These are phyloP conservation scores for Nannoperca obscura DNA, from an alignment of 2,797 vertebrate species.

Conservation along the genomic window DNA sequence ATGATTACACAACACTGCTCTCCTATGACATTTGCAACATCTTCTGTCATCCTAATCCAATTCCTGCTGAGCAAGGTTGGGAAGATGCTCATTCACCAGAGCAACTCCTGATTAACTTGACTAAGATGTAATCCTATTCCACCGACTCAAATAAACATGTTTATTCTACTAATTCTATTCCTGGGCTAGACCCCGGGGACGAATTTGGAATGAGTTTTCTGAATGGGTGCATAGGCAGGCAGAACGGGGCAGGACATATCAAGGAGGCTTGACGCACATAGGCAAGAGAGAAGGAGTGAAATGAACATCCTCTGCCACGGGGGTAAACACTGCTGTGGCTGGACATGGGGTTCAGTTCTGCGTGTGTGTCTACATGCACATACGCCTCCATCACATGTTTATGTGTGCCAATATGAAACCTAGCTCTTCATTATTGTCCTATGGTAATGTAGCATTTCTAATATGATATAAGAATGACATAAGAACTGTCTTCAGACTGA, in stretches of 20 bases:
- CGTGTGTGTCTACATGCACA: not conserved
- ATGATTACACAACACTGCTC: constrained; percentile 48
- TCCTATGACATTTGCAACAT: constrained; percentile 53
- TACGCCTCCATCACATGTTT: constrained; percentile 1
- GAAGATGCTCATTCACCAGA: constrained; percentile 10
- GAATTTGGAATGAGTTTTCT: constrained; percentile 61
- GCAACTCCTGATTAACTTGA: constrained; percentile 41
- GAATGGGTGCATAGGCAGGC: constrained; percentile 65
- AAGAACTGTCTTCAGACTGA: not conserved
- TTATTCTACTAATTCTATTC: constrained; percentile 61
- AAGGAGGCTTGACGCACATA: constrained; percentile 54
- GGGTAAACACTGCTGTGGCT: constrained; percentile 67
- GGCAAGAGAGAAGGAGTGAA: constrained; percentile 39
- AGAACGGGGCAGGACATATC: constrained; percentile 57
- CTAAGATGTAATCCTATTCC: constrained; percentile 63
- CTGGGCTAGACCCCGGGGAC: constrained; percentile 29
- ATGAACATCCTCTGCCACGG: constrained; percentile 57
- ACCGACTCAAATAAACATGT: constrained; percentile 55
- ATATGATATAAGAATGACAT: not conserved
- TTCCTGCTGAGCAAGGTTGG: constrained; percentile 32
- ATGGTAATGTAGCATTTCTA: not conserved
- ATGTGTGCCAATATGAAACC: not conserved
- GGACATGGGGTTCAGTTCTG: constrained; percentile 22
- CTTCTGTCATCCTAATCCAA: constrained; percentile 51
- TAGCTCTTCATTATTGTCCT: not conserved